phyloP scores from a whole-genome alignment of 2,888 invertebrate species.

The Toxonevra muliebris region DNA sequence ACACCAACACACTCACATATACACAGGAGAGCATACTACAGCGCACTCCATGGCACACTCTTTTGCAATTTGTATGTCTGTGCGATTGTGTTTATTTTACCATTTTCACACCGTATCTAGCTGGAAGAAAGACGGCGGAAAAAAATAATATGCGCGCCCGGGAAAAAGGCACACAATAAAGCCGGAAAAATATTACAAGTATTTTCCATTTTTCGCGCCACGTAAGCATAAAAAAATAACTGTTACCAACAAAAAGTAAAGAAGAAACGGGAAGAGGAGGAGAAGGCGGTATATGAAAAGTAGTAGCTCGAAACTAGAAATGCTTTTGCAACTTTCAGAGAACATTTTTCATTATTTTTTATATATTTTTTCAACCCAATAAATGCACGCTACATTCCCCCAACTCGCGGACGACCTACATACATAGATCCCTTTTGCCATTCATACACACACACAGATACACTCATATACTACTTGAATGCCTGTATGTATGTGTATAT shows the following conservation, averaged over 20 bases:
- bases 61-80: background rate
- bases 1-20: too few relatives aligned
- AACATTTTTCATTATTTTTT: background rate
- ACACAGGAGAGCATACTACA: too few relatives aligned
- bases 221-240: constrained; percentile 26
- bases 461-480: too few relatives aligned
- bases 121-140: too few relatives aligned
- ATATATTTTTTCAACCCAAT: background rate
- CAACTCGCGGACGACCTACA: background rate
- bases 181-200: constrained; percentile 28
- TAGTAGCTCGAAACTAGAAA: background rate
- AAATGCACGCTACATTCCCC: too few relatives aligned
- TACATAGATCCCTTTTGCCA: too few relatives aligned
- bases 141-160: background rate
- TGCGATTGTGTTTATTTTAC: background rate
- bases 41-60: background rate
- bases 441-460: too few relatives aligned
- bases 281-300: background rate
- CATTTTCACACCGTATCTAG: constrained; percentile 3
- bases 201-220: constrained; percentile 28
- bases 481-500: too few relatives aligned
- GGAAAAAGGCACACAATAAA: constrained; percentile 7
- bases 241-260: background rate
- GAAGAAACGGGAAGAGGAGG: constrained; percentile 24
- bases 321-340: background rate